Conservation (phyloP, 2,113 vertebrate species). For the Spizaetus ornatus region DNA sequence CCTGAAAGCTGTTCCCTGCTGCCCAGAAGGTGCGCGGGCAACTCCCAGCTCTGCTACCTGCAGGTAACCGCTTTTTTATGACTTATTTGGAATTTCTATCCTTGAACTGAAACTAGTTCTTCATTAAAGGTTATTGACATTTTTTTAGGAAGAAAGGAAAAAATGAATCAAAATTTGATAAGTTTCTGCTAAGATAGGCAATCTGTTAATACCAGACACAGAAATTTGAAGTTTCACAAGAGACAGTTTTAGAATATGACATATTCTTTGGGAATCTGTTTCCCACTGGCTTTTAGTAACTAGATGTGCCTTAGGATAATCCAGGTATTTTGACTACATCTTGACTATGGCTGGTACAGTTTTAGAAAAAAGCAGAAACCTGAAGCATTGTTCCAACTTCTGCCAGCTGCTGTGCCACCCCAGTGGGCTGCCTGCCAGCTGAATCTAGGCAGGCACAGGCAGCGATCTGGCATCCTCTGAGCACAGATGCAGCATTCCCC, state of each 20-base stretch:
- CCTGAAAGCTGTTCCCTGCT: not conserved
- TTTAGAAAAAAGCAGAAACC: not conserved
- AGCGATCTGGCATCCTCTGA: not conserved
- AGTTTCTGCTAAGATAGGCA: not conserved
- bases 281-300: not conserved
- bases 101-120: not conserved
- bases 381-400: not conserved
- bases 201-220: not conserved
- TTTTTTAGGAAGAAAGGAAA: not conserved
- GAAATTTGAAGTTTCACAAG: not conserved
- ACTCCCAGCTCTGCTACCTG: not conserved
- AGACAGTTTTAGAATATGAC: not conserved
- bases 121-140: not conserved
- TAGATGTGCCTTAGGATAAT: accelerated
- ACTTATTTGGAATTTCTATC: not conserved
- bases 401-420: not conserved
- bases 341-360: not conserved
- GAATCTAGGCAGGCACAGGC: not conserved
- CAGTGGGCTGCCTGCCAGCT: not conserved
- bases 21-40: not conserved
- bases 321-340: not conserved
- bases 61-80: not conserved
- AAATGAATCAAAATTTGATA: not conserved
- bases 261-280: not conserved
- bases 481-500: not conserved